Conservation (phyloP, 2,888 invertebrate species). For the Anorthoa munda region DNA sequence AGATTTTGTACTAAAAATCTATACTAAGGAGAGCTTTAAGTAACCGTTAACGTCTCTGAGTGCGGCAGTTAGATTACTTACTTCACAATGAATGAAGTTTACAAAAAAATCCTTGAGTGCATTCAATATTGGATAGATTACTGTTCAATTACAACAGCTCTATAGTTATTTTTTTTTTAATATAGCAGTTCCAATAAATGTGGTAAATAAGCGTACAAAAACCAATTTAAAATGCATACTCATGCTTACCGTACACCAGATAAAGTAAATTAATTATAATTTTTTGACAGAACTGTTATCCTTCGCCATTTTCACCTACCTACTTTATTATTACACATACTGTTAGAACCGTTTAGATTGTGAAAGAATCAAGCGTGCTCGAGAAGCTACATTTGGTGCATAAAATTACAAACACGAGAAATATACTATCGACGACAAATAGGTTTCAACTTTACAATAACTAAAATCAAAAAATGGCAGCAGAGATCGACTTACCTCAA, state of each 20-base stretch:
- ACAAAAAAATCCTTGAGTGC: slow-evolving; percentile 50
- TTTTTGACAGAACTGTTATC: slow-evolving; percentile 75
- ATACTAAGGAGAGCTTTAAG: too few relatives aligned
- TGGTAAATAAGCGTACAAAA: slow-evolving; percentile 27
- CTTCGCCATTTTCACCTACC: slow-evolving; percentile 81
- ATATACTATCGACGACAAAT: slow-evolving; percentile 34
- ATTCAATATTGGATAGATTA: slow-evolving; percentile 18
- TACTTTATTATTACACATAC: slow-evolving; percentile 60
- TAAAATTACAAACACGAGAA: slow-evolving; percentile 6
- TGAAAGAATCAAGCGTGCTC: neutral
- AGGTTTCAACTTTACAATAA: slow-evolving; percentile 43
- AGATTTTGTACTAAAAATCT: too few relatives aligned
- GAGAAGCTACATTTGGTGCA: neutral
- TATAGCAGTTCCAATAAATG: slow-evolving; percentile 10
- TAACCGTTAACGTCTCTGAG: too few relatives aligned
- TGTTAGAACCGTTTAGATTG: slow-evolving; percentile 10
- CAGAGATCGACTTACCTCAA: slow-evolving; percentile 86
- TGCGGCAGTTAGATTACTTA: neutral
- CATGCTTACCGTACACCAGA: slow-evolving; percentile 59
- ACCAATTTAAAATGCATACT: slow-evolving; percentile 49
- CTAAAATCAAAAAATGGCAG: slow-evolving; percentile 61
- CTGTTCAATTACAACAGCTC: neutral
- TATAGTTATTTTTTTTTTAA: slow-evolving; percentile 15
- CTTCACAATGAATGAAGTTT: slow-evolving; percentile 9
- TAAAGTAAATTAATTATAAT: slow-evolving; percentile 68